A percentile compares a stretch with the other conserved stretches of the same genome.
Evolutionary conservation across 2,113 vertebrate genomes (phyloP).

Genomic region (Motacilla alba): DNA sequence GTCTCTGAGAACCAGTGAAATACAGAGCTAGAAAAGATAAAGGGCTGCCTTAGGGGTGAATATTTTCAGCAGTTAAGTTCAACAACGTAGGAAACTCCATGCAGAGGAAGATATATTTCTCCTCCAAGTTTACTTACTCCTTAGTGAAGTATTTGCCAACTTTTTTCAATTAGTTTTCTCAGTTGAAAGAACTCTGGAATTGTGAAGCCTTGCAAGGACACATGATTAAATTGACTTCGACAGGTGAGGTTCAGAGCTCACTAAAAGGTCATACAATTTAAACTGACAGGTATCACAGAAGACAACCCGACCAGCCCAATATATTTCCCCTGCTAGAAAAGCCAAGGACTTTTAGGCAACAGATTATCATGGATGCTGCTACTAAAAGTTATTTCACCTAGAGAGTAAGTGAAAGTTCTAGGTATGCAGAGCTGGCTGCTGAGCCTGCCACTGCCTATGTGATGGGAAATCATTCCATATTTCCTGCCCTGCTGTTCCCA

Average conservation of each 20-base stretch:
- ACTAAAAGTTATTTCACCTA: not conserved
- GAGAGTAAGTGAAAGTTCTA: not conserved
- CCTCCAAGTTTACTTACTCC: not conserved
- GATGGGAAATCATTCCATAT: accelerated
- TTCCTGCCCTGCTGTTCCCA: not conserved
- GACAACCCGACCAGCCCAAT: conserved; percentile 22
- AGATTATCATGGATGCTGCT: not conserved
- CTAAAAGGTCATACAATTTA: conserved; percentile 43
- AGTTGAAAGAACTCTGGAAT: conserved; percentile 22
- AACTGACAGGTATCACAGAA: conserved; percentile 23
- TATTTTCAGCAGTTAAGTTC: not conserved
- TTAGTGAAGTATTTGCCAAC: not conserved
- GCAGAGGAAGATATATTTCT: not conserved
- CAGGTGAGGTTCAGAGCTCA: conserved; percentile 46
- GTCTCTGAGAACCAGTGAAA: conserved; percentile 15
- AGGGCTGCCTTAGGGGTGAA: not conserved
- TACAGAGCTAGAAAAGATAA: not conserved
- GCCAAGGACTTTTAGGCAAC: not conserved
- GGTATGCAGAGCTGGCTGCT: not conserved
- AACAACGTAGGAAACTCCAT: not conserved
- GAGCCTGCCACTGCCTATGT: not conserved
- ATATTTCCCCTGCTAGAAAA: not conserved
- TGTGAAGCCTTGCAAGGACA: conserved; percentile 6
- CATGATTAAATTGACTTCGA: conserved; percentile 37
- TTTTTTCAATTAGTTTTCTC: conserved; percentile 45